These are phyloP conservation scores for Regulus satrapa DNA, from an alignment of 2,113 vertebrate species.

Conservation along the genomic window DNA sequence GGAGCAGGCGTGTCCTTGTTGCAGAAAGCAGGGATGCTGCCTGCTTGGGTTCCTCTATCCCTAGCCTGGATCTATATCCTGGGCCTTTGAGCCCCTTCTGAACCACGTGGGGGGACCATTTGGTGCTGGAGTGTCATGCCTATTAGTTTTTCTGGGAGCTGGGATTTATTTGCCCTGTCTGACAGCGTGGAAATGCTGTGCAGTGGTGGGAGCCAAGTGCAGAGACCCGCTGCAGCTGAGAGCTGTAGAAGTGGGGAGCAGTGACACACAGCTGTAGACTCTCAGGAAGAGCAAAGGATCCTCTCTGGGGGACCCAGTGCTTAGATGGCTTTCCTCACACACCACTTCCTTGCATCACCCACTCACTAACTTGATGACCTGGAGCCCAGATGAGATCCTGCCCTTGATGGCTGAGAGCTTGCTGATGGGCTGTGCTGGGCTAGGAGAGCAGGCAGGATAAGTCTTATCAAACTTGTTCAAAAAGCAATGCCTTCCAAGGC, in stretches of 20 bases:
- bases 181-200: background rate
- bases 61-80: background rate
- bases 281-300: background rate
- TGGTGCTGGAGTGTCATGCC: fast-evolving
- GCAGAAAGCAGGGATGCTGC: background rate
- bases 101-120: fast-evolving
- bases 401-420: background rate
- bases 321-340: background rate
- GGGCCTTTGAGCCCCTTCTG: background rate
- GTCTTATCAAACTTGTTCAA: background rate
- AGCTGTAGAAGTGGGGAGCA: background rate
- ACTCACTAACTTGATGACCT: background rate
- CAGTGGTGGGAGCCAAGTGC: background rate
- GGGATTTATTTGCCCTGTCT: background rate
- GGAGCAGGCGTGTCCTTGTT: background rate
- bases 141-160: background rate
- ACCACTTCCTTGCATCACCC: background rate
- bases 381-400: background rate
- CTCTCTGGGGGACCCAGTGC: fast-evolving
- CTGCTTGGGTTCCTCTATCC: fast-evolving
- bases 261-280: background rate
- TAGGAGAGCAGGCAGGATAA: background rate
- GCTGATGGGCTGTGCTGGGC: background rate
- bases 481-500: background rate
- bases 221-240: background rate